A percentile compares a stretch with the other conserved stretches of the same genome.
phyloP scores from a whole-genome alignment of 2,113 vertebrate genomes.

The Rafetus swinhoei region DNA sequence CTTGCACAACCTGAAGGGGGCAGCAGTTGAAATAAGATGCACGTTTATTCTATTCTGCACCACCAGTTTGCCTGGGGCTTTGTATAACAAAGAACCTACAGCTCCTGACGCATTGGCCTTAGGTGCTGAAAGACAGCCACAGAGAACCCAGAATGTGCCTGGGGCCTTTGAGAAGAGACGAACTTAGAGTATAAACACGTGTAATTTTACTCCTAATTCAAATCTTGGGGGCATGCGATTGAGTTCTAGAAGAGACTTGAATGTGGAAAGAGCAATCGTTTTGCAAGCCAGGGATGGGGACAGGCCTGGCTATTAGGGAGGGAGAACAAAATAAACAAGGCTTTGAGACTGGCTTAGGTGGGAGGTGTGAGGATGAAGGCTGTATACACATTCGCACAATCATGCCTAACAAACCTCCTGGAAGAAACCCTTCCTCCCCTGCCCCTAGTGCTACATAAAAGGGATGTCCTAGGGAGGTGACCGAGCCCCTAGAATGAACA shows the following conservation, averaged over 20 bases:
- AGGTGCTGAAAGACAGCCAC: no score
- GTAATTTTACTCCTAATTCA: background rate
- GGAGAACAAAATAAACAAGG: background rate
- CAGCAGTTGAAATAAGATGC: background rate
- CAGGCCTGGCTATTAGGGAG: background rate
- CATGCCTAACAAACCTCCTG: background rate
- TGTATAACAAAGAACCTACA: background rate
- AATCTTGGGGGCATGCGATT: background rate
- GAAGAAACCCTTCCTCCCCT: background rate
- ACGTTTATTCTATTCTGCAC: background rate
- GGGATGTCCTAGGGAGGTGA: background rate
- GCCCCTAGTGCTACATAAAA: background rate
- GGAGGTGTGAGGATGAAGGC: rapidly evolving
- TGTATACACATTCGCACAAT: background rate
- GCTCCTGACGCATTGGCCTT: no score
- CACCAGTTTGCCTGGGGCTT: background rate
- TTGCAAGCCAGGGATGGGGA: background rate
- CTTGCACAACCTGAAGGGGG: background rate
- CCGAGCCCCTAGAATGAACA: background rate
- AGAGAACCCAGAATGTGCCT: background rate
- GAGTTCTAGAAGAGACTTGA: slow-evolving; percentile 35
- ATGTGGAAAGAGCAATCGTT: background rate
- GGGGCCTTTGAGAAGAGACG: background rate
- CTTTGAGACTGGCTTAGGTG: background rate
- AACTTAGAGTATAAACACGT: background rate